Base-by-base conservation (phyloP, 2,888 invertebrate species). In the Tiliacea aurago region DNA sequence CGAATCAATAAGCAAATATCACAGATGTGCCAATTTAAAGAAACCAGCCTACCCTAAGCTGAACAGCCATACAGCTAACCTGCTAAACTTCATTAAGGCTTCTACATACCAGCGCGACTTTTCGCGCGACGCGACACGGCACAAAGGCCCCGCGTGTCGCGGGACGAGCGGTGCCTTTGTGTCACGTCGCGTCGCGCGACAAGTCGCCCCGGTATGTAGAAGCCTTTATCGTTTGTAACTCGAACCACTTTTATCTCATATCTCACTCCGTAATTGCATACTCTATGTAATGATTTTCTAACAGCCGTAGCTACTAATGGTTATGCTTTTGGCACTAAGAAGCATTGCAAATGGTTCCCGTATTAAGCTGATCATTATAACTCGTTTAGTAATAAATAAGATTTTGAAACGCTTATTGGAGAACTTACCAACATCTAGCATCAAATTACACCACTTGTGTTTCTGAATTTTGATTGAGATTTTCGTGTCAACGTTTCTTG, bases 231-330 rank as follows among this genome's bases (percentile, higher is more conserved):
- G 43, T 64, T 65, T 56, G 43, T 20, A 72, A 59, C 49, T n/a
- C 7, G 43, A 6, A 37, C 65, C 18, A 78, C 28, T 78, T 78
- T 78, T 81, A 78, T 67, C 73, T 78, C 78, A 51, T 78, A 67
- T 55, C 59, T 73, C 65, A 78, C 66, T 72, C 55, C n/a, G 69
- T 81, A 78, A 81, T 73, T 73, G 47, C 73, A 78, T n/a, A 49
- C n/a, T 66, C 51, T 33, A 51, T 61, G 58, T 73, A 80, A 83
- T 74, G 84, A 83, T 79, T 81, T 83, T 81, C 83, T 79, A 74
- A 83, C 70, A 41, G 55, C 64, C 47, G 41, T 41, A 70, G n/a
- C 62, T 74, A 59, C 58, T 55, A 81, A 84, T 81, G 67, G 78
- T 84, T 41, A 84, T 68, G 70, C 59, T 81, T 65, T 59, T 80